A percentile compares a stretch with the other conserved stretches of the same genome.
phyloP scores from a whole-genome alignment of 2,888 invertebrate genomes.

The Cryptus viduatorius region DNA sequence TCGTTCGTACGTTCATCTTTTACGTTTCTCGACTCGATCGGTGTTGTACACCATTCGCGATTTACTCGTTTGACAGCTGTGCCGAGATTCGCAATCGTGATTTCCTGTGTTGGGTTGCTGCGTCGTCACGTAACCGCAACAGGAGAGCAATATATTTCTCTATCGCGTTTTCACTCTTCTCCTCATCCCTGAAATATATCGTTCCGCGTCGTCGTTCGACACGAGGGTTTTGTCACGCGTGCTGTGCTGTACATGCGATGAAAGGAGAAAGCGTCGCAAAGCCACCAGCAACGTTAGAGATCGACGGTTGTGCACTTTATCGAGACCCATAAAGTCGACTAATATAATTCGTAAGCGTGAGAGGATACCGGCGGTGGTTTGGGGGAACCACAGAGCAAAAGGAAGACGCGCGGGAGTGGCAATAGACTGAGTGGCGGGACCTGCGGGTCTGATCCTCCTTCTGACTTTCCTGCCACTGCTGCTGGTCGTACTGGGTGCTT shows the following conservation, averaged over 20 bases:
- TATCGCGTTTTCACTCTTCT: slow-evolving; percentile 29
- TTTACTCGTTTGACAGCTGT: slow-evolving; percentile 33
- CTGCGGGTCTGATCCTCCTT: slow-evolving; percentile 34
- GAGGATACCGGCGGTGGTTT: slow-evolving; percentile 46
- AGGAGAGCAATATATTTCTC: neutral
- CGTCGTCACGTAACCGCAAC: slow-evolving; percentile 32
- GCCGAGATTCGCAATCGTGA: slow-evolving; percentile 46
- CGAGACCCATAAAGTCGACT: slow-evolving; percentile 75
- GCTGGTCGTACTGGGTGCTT: slow-evolving; percentile 16
- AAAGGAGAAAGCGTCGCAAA: slow-evolving; percentile 35
- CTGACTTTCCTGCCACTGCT: neutral
- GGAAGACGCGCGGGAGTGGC: slow-evolving; percentile 73
- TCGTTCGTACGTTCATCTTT: too few species aligned
- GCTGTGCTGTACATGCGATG: neutral
- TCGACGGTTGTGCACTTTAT: slow-evolving; percentile 81
- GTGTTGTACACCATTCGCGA: slow-evolving; percentile 26
- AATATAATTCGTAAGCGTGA: slow-evolving; percentile 79
- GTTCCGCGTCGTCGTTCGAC: slow-evolving; percentile 1
- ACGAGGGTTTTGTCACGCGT: slow-evolving; percentile 27
- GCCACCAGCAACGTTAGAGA: slow-evolving; percentile 61
- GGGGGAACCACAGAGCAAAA: slow-evolving; percentile 28
- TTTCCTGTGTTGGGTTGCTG: slow-evolving; percentile 22
- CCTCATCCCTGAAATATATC: slow-evolving; percentile 11
- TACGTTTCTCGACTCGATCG: slow-evolving; percentile 3
- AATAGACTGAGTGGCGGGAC: slow-evolving; percentile 76